Percentiles rank a stretch among this genome's conserved stretches.
Evolutionary conservation across 2,113 vertebrate species (phyloP).

Genomic region (Apaloderma vittatum): DNA sequence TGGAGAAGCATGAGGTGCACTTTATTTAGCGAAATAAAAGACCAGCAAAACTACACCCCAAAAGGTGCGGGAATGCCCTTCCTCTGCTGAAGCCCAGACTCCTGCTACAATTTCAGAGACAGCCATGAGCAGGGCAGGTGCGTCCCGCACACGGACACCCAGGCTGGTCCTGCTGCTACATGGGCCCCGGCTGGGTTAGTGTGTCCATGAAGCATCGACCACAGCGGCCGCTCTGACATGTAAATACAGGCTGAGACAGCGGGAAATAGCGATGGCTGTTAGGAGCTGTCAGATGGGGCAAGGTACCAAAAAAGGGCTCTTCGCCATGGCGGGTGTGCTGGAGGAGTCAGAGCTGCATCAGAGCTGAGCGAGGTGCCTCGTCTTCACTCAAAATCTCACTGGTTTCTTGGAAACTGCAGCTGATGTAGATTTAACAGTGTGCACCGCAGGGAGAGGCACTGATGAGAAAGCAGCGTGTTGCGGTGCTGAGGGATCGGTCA

Average conservation of each 20-base stretch:
- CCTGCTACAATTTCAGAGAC: accelerated
- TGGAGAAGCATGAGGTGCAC: neutral
- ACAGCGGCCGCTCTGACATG: neutral
- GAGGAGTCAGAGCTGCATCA: neutral
- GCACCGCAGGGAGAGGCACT: neutral
- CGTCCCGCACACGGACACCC: too few relatives aligned
- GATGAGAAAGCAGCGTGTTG: neutral
- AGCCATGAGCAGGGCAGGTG: neutral
- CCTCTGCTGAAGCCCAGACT: neutral
- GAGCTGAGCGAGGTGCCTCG: neutral
- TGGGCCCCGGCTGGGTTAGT: neutral
- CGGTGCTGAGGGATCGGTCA: accelerated
- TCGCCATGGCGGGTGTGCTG: neutral
- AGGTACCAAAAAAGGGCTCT: neutral
- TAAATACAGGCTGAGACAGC: neutral
- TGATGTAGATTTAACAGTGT: neutral
- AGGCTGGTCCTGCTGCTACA: neutral
- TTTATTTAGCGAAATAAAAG: neutral
- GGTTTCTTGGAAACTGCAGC: neutral
- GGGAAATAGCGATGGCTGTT: slow-evolving; percentile 1
- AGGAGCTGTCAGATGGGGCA: neutral
- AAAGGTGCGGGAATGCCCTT: neutral
- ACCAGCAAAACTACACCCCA: neutral
- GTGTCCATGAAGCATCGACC: neutral
- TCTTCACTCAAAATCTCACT: neutral